Percentiles rank a stretch among this genome's conserved stretches.
These are phyloP conservation scores for Leguminivora glycinivorella DNA, from an alignment of 1,140 invertebrate genomes.

Conservation along the genomic window DNA sequence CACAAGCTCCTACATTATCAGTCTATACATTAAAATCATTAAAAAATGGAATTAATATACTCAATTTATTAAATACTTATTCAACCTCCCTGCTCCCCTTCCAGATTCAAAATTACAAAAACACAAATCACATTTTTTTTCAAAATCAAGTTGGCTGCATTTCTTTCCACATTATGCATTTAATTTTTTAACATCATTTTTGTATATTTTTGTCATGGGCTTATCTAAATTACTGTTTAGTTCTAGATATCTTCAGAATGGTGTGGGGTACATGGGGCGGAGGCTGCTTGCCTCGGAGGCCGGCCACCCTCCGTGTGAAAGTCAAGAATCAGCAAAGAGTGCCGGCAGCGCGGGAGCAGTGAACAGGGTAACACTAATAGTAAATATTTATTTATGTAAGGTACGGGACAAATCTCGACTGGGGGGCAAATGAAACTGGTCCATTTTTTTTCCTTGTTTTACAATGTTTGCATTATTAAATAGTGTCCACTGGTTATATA, in stretches of 20 bases:
- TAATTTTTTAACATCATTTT: conserved; percentile 32
- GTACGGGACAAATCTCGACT: too few relatives aligned
- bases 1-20: too few relatives aligned
- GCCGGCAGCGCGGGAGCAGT: background rate
- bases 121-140: background rate
- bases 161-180: conserved; percentile 32
- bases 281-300: background rate
- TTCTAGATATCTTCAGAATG: conserved; percentile 37
- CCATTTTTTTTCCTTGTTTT: too few relatives aligned
- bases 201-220: conserved; percentile 50
- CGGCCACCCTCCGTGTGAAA: background rate
- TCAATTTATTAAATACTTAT: background rate
- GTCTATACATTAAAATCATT: too few relatives aligned
- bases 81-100: conserved; percentile 20
- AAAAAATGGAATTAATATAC: too few relatives aligned
- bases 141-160: conserved; percentile 55
- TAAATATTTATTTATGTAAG: too few relatives aligned
- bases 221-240: conserved; percentile 59
- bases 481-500: too few relatives aligned
- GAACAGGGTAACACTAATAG: too few relatives aligned
- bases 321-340: background rate
- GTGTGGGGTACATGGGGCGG: conserved; percentile 21
- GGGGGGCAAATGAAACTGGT: too few relatives aligned
- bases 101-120: conserved; percentile 39
- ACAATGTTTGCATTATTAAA: too few relatives aligned